A percentile compares a stretch with the other conserved stretches of the same genome.
phyloP scores from a whole-genome alignment of 2,888 invertebrate species.

The Drosophila macrospina region DNA sequence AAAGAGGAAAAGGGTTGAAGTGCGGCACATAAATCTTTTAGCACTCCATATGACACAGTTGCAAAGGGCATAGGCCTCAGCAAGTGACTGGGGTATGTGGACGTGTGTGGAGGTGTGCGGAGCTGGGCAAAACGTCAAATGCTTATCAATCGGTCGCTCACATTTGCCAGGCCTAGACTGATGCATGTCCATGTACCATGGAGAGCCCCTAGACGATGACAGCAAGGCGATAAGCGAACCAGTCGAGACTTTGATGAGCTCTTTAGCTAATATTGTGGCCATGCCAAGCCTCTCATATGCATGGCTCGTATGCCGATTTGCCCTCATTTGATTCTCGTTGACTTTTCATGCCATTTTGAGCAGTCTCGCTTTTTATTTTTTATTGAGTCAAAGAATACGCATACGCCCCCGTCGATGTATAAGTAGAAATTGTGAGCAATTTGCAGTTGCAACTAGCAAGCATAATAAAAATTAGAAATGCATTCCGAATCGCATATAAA shows the following conservation, averaged over 20 bases:
- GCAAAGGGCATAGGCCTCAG: conserved; percentile 22
- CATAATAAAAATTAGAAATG: conserved; percentile 74
- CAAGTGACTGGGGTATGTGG: not conserved
- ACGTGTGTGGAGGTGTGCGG: too few species aligned
- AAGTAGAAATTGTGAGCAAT: conserved; percentile 30
- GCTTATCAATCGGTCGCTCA: conserved; percentile 71
- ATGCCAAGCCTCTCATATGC: conserved; percentile 35
- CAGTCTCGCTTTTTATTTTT: conserved; percentile 40
- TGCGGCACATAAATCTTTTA: conserved; percentile 74
- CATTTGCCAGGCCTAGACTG: conserved; percentile 34
- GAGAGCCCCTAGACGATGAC: conserved; percentile 68
- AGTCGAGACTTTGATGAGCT: conserved; percentile 18
- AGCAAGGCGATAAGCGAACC: conserved; percentile 61
- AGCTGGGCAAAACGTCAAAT: conserved; percentile 26
- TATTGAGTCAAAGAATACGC: conserved; percentile 31
- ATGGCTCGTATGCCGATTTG: conserved; percentile 49
- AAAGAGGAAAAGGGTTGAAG: conserved; percentile 45
- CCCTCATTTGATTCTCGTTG: conserved; percentile 37
- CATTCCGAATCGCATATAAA: conserved; percentile 64
- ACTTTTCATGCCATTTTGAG: conserved; percentile 47
- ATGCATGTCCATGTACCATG: conserved; percentile 66
- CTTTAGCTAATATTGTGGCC: conserved; percentile 59
- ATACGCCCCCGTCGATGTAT: conserved; percentile 8
- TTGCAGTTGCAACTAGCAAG: conserved; percentile 53
- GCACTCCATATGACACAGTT: conserved; percentile 82